Base-by-base conservation (phyloP, 2,888 invertebrate species). In the Synergus japonicus region DNA sequence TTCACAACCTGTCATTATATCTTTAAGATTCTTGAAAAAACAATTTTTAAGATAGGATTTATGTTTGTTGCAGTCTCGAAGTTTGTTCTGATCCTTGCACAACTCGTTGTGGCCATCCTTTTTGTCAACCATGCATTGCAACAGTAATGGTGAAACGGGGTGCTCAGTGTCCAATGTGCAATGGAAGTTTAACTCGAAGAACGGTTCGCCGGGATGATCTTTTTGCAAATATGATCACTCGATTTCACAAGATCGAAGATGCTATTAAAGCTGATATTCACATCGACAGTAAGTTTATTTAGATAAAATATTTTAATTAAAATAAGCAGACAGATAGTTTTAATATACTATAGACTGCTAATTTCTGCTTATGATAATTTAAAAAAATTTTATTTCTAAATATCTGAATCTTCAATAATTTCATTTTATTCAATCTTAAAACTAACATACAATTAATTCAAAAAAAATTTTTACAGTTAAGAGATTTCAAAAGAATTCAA, bases 61-160 rank as follows among this genome's bases (percentile, higher is more conserved):
- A 5, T 81, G 84, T 66, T 58, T 67, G 66, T 86, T 83, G 29
- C 78, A 90, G 90, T 76, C 77, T 88, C 76, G 83, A 88, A 10
- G 79, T 82, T 8, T 84, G 89, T 37, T 76, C 79, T 15, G 78
- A 87, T 4, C 85, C 89, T 4, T 81, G 85, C 22, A 86, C 82
- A 78, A 86, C 89, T 54, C 67, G 78, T 29, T 90, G 90, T 73
- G 88, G 88, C 0, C 90, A 90, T 78, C 84, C 85, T 46, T 90
- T 87, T 65, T 90, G 90, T 77, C 78, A 76, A 4, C 10, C 29
- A 0, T 90, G 90, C 46, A 87, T 89, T 13, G 77, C 80, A 29
- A 78, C n/a, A 18, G 76, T 88, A 5, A 18, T 88, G 2, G 54
- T 66, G 7, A 85, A 78, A 18, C 83, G 82, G 65, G 43, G 78